Conservation (phyloP, 2,113 vertebrate species). For the Stegostoma tigrinum region DNA sequence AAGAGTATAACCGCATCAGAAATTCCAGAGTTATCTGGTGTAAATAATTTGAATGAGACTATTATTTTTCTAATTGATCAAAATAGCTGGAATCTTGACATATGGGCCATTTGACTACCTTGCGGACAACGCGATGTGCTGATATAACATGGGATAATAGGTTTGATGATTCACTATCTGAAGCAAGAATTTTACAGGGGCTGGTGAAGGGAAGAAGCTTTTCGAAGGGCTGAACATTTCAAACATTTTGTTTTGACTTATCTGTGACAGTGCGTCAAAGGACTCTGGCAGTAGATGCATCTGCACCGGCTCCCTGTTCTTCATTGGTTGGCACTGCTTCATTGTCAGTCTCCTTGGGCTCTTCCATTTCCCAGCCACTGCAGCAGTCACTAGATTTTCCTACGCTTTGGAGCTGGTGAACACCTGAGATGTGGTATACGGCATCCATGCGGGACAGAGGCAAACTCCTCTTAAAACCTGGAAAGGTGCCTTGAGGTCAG, state of each 20-base stretch:
- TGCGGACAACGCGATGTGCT: neutral
- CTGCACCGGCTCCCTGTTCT: neutral
- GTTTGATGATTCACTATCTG: neutral
- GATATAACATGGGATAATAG: neutral
- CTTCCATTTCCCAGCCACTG: neutral
- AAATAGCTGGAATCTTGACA: neutral
- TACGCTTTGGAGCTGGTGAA: neutral
- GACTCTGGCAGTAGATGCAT: neutral
- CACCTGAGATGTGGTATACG: neutral
- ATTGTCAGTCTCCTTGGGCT: neutral
- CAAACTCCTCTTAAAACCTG: neutral
- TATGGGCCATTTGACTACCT: neutral
- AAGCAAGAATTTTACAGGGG: neutral
- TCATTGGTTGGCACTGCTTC: neutral
- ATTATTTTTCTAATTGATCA: neutral
- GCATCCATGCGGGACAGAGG: neutral
- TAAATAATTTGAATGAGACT: neutral
- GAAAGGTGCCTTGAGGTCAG: neutral
- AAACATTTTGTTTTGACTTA: neutral
- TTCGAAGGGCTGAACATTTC: neutral
- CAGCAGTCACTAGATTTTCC: neutral
- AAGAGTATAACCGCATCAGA: neutral
- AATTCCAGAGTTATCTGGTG: neutral
- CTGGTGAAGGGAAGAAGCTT: neutral
- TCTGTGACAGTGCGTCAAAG: neutral